phyloP scores from a whole-genome alignment of 2,113 vertebrate genomes.

The Zosterops borbonicus region DNA sequence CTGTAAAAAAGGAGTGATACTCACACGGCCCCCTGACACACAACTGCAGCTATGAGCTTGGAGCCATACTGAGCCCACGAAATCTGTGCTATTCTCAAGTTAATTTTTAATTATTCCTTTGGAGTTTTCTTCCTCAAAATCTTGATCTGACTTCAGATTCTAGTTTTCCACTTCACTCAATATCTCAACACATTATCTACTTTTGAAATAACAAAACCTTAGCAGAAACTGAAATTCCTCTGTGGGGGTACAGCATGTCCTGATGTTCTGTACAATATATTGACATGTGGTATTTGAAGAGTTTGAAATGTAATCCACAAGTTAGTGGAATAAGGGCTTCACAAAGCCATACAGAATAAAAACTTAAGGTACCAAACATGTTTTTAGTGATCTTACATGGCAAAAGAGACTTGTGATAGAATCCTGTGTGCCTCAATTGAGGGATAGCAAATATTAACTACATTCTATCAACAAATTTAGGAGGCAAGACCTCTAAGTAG shows the following conservation, averaged over 20 bases:
- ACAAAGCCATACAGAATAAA: background rate
- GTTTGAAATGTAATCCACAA: background rate
- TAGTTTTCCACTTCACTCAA: background rate
- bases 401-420: background rate
- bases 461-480: background rate
- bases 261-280: background rate
- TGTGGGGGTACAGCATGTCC: background rate
- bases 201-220: constrained; percentile 6
- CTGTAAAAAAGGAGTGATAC: background rate
- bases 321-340: background rate
- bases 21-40: background rate
- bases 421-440: background rate
- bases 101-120: background rate
- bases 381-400: background rate
- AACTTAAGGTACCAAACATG: background rate
- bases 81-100: background rate
- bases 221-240: background rate
- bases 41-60: background rate
- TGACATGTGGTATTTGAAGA: background rate
- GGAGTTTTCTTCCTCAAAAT: background rate
- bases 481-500: background rate
- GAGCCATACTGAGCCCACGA: background rate
- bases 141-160: constrained; percentile 6
- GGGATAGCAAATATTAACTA: background rate
- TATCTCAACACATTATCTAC: background rate